Percentiles rank a stretch among this genome's conserved stretches.
phyloP scores from a whole-genome alignment of 2,797 vertebrate genomes.

The Leucoraja ocellata region DNA sequence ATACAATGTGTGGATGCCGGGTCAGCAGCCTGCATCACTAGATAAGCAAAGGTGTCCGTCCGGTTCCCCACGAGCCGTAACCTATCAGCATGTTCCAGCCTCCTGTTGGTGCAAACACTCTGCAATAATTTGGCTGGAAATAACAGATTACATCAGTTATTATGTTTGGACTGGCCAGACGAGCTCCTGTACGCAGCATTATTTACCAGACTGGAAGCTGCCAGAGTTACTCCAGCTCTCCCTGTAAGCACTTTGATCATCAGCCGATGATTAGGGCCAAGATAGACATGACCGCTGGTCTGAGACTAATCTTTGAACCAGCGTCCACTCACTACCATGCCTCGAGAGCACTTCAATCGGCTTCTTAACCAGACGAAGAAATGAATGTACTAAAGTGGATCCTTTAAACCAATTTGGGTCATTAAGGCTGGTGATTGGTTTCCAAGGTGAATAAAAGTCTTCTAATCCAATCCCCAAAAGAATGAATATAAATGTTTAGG shows the following conservation, averaged over 20 bases:
- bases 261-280: neutral
- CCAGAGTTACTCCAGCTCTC: neutral
- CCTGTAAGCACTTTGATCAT: neutral
- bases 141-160: neutral
- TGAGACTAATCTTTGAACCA: neutral
- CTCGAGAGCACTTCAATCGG: neutral
- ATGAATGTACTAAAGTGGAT: neutral
- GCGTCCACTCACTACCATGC: neutral
- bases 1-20: neutral
- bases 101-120: neutral
- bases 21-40: neutral
- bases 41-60: neutral
- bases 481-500: no score
- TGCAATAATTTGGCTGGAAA: conserved; percentile 1
- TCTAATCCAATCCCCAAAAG: no score
- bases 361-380: neutral
- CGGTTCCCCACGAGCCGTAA: no score
- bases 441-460: no score
- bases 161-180: neutral
- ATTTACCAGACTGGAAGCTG: neutral
- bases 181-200: neutral
- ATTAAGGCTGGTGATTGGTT: no score
- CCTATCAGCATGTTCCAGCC: neutral
- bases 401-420: no score
- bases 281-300: neutral